A percentile compares a stretch with the other conserved stretches of the same genome.
phyloP scores from a whole-genome alignment of 2,797 vertebrate species.

The Okamejei kenojei region DNA sequence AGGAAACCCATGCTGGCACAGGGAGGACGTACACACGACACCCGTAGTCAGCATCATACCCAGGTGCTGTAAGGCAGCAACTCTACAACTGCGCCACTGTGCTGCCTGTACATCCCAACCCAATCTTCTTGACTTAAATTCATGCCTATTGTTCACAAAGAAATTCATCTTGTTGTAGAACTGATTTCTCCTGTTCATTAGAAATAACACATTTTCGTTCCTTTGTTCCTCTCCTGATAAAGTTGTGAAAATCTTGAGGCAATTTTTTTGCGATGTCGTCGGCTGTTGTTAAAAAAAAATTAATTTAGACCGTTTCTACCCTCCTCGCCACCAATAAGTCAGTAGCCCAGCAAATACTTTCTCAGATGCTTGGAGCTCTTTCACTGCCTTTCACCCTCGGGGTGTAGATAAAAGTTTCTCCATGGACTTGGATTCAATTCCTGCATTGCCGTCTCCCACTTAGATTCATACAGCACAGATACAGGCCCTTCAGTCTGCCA shows the following conservation, averaged over 20 bases:
- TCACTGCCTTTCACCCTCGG: neutral
- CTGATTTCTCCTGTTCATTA: neutral
- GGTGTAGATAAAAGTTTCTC: neutral
- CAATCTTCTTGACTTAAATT: neutral
- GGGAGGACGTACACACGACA: too few relatives aligned
- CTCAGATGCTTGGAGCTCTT: neutral
- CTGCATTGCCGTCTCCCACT: neutral
- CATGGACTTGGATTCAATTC: too few relatives aligned
- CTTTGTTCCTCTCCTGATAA: neutral
- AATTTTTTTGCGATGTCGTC: too few relatives aligned
- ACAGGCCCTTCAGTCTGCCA: too few relatives aligned
- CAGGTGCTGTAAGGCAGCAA: too few relatives aligned
- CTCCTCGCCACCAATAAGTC: neutral
- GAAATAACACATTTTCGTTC: too few relatives aligned
- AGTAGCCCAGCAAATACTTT: neutral
- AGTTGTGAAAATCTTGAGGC: neutral
- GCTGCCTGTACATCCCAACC: neutral
- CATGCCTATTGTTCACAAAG: neutral
- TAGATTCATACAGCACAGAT: too few relatives aligned
- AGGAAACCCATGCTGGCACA: too few relatives aligned
- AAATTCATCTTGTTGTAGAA: neutral
- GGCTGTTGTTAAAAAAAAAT: too few relatives aligned
- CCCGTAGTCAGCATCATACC: too few relatives aligned
- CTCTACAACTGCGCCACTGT: too few relatives aligned
- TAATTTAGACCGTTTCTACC: neutral